Conservation (phyloP, 2,797 vertebrate genomes). For the Sphaeramia orbicularis region DNA sequence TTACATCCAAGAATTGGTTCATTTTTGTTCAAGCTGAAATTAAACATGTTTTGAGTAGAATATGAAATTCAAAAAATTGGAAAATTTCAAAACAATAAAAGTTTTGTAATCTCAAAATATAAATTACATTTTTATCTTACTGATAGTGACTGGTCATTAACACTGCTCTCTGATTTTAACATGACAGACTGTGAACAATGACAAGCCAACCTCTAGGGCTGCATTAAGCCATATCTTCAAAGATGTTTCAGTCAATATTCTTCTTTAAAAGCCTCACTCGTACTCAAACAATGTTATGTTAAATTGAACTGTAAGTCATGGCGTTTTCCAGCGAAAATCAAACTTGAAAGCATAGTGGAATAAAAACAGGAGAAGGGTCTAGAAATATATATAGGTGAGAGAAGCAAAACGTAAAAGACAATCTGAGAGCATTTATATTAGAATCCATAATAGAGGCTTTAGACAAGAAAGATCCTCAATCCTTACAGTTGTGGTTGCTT, state of each 20-base stretch:
- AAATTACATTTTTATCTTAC: background rate
- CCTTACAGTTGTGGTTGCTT: constrained; percentile 48
- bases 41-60: constrained; percentile 4
- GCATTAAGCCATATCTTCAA: constrained; percentile 23
- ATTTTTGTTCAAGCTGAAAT: background rate
- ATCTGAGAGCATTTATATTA: constrained; percentile 54
- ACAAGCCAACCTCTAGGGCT: constrained; percentile 30
- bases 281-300: constrained; percentile 12
- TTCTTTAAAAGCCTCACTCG: constrained; percentile 8
- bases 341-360: constrained; percentile 52
- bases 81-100: constrained; percentile 30
- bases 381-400: constrained; percentile 16
- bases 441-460: constrained; percentile 47
- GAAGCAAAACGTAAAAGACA: constrained; percentile 34
- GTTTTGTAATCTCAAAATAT: constrained; percentile 12
- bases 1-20: background rate
- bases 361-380: constrained; percentile 27
- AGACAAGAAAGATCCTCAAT: constrained; percentile 5
- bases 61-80: constrained; percentile 4
- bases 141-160: constrained; percentile 13
- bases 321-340: constrained; percentile 62
- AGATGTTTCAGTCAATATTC: constrained; percentile 27
- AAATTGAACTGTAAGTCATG: constrained; percentile 32
- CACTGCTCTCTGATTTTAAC: constrained; percentile 10
- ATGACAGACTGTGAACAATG: constrained; percentile 43